Conservation (phyloP, 2,113 vertebrate species). For the Scopus umbretta region DNA sequence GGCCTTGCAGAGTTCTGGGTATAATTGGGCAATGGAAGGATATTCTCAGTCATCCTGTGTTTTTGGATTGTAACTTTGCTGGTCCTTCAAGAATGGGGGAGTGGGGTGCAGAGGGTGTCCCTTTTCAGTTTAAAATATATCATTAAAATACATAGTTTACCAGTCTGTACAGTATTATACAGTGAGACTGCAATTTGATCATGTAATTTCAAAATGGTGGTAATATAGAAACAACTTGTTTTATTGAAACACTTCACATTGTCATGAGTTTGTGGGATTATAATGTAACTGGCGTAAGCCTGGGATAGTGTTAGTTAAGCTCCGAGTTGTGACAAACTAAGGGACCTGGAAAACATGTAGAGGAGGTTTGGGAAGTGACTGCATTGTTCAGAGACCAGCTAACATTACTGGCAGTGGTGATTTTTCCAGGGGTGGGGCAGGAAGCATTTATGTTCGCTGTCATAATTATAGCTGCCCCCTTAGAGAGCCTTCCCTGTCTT, state of each 20-base stretch:
- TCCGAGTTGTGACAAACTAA: neutral
- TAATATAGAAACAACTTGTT: neutral
- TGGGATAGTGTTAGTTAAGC: neutral
- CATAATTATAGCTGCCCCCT: neutral
- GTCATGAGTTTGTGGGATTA: neutral
- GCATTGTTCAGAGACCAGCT: neutral
- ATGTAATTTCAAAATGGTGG: neutral
- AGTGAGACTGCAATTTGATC: neutral
- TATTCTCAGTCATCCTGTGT: conserved; percentile 30
- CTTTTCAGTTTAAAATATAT: neutral
- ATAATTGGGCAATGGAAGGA: neutral
- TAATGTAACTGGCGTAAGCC: neutral
- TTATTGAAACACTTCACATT: neutral
- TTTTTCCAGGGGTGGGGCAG: neutral
- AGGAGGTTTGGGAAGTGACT: neutral
- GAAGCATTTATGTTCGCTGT: neutral
- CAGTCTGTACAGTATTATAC: neutral
- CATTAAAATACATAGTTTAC: neutral
- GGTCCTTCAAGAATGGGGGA: neutral
- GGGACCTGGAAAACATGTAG: neutral
- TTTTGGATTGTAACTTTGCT: neutral
- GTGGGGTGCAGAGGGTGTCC: neutral
- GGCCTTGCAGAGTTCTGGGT: neutral
- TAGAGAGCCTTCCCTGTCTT: neutral
- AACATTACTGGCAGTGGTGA: neutral